These are phyloP conservation scores for Arvicola amphibius DNA, from an alignment of 2,797 vertebrate species.

Conservation along the genomic window DNA sequence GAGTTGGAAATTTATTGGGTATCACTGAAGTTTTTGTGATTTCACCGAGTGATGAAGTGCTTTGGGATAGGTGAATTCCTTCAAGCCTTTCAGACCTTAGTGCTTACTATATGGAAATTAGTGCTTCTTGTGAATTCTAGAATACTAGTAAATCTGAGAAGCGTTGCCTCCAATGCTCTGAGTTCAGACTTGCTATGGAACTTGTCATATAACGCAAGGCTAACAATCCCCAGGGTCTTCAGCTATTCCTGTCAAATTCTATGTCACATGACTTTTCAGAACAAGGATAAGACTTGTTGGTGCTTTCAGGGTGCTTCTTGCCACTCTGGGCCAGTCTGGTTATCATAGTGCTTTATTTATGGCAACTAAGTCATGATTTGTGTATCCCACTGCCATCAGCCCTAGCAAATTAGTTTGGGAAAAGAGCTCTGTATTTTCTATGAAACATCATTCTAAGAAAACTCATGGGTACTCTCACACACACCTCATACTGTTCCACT, in stretches of 20 bases:
- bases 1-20: neutral
- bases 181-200: neutral
- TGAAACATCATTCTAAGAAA: neutral
- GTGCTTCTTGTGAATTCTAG: neutral
- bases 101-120: neutral
- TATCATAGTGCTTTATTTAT: neutral
- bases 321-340: neutral
- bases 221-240: neutral
- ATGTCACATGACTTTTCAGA: neutral
- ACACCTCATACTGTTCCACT: neutral
- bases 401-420: neutral
- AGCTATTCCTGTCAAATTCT: neutral
- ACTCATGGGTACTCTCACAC: rapidly evolving
- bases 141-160: neutral
- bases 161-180: too few species aligned
- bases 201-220: neutral
- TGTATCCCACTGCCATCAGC: neutral
- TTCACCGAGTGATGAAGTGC: neutral
- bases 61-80: neutral
- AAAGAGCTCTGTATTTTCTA: neutral
- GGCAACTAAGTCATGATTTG: neutral
- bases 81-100: neutral
- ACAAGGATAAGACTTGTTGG: neutral
- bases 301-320: neutral
- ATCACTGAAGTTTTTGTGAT: neutral